phyloP scores from a whole-genome alignment of 2,797 vertebrate species.

The Bradypodion pumilum region DNA sequence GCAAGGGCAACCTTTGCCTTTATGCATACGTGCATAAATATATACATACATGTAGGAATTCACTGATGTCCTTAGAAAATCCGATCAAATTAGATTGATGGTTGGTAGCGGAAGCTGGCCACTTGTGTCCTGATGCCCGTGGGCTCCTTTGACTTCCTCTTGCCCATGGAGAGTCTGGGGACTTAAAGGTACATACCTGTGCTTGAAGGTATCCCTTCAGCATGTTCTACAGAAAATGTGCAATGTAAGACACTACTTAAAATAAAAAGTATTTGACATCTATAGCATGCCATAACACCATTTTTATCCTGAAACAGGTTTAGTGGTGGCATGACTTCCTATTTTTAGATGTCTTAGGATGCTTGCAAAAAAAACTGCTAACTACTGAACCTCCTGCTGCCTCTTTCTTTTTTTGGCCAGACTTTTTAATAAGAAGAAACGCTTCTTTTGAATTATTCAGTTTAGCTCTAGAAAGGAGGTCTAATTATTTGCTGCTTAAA shows the following conservation, averaged over 20 bases:
- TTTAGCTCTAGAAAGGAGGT: background rate
- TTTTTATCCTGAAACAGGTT: background rate
- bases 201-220: too few relatives aligned
- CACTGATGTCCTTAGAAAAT: too few relatives aligned
- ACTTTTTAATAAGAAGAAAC: constrained; percentile 16
- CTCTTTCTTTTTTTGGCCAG: background rate
- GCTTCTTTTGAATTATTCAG: constrained; percentile 39
- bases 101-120: too few relatives aligned
- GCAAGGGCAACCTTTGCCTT: too few relatives aligned
- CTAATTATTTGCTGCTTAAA: constrained; percentile 46
- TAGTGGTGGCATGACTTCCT: rapidly evolving
- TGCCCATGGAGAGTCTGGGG: too few relatives aligned
- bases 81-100: too few relatives aligned
- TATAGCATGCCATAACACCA: too few relatives aligned
- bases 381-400: constrained; percentile 3
- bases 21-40: too few relatives aligned
- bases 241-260: background rate
- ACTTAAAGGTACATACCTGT: too few relatives aligned
- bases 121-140: too few relatives aligned
- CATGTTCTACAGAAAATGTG: background rate
- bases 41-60: too few relatives aligned
- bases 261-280: background rate
- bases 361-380: background rate
- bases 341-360: background rate
- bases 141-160: too few relatives aligned